Percentiles rank a stretch among this genome's conserved stretches.
phyloP scores from a whole-genome alignment of 2,113 vertebrate genomes.

The Rhodinocichla rosea region DNA sequence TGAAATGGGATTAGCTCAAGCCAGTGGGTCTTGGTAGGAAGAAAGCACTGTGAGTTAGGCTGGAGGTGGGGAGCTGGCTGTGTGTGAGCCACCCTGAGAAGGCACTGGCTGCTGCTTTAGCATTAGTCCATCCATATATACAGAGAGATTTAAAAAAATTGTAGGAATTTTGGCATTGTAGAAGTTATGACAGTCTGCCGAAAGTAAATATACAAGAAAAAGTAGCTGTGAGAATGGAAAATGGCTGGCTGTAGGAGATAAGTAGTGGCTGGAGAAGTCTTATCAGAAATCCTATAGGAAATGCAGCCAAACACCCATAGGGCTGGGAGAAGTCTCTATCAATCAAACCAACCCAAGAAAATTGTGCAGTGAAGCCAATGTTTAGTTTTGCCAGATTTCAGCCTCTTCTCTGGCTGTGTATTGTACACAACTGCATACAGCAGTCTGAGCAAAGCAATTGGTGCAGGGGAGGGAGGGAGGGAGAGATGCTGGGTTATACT shows the following conservation, averaged over 20 bases:
- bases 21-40: neutral
- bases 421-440: neutral
- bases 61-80: neutral
- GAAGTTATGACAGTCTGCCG: neutral
- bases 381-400: neutral
- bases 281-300: slow-evolving; percentile 39
- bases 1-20: slow-evolving; percentile 28
- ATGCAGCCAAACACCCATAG: slow-evolving; percentile 30
- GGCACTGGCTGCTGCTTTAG: neutral
- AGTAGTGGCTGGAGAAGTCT: slow-evolving; percentile 45
- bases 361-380: neutral
- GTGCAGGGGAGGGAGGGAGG: neutral
- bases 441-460: neutral
- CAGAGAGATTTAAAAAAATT: neutral
- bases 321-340: neutral
- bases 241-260: slow-evolving; percentile 61
- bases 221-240: neutral
- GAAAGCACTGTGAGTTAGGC: neutral
- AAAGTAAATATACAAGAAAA: slow-evolving; percentile 15
- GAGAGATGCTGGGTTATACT: neutral
- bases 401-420: neutral
- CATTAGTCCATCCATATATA: neutral
- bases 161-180: neutral
- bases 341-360: neutral
- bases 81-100: neutral